Evolutionary conservation across 2,888 invertebrate species (phyloP), one percentile per base, ranked within the genome.

Genomic region (Orchesella flavescens): DNA sequence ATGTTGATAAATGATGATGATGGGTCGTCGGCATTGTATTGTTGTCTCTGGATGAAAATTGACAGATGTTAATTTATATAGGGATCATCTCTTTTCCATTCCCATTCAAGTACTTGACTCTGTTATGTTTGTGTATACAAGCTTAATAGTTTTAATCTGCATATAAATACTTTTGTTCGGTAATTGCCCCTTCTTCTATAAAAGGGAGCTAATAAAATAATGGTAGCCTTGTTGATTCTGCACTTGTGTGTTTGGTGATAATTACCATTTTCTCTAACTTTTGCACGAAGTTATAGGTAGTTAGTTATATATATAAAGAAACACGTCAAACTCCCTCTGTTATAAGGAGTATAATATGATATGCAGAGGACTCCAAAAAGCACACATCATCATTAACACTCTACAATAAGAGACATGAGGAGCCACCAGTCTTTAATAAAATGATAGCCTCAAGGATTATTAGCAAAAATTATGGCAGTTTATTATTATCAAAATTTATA

Each of bases 401-500:
- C 34, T 7, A 34, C 17, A 59, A 59, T 59, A 19, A 49, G n/a
- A 49, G 49, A 2, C 15, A 43, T 65, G 43, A 65, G 65, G 43
- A 65, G 24, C 61, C 24, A 61, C 17, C 13, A 61, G 24, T 61
- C 24, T 61, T 23, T 61, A 61, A 43, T 65, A 65, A 49, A 43
- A 65, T 57, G 21, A 72, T 72, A 53, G 72, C 79, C 65, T 46
- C n/a, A 19, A 61, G 78, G 63, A 65, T 24, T 65, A 79, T 79
- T 79, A 79, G 65, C 71, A 63, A 72, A 61, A 72, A 79, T 72
- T 55, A 65, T 79, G 79, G 79, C 65, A 79, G 71, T 55, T 79
- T 79, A 79, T 72, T 71, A 79, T 77, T 69, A 63, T 44, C 55
- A 79, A 72, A 79, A 79, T 72, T 79, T 65, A 72, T 79, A 79